These are phyloP conservation scores for Acanthurus leucopareius DNA, from an alignment of 2,797 vertebrate genomes.

Conservation along the genomic window DNA sequence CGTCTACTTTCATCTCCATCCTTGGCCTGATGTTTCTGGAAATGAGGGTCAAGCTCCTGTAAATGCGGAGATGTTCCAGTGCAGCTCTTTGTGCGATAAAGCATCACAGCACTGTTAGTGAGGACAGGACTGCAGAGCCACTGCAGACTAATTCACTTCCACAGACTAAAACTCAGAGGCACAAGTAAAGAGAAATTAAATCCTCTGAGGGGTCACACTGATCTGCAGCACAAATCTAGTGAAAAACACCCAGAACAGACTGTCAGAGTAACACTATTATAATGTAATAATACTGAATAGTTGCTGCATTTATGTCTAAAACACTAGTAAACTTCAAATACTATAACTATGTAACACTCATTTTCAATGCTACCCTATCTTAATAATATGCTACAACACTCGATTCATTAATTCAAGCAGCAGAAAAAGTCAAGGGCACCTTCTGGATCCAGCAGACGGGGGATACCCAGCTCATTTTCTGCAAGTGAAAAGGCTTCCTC, in stretches of 20 bases:
- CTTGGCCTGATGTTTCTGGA: conserved; percentile 55
- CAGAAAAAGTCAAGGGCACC: conserved; percentile 79
- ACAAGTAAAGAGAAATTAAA: conserved; percentile 24
- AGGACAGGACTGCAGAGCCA: conserved; percentile 64
- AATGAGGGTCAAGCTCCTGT: conserved; percentile 54
- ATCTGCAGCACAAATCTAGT: conserved; percentile 6
- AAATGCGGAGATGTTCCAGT: conserved; percentile 42
- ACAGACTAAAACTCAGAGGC: conserved; percentile 34
- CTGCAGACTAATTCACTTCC: conserved; percentile 62
- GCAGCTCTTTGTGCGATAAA: conserved; percentile 54
- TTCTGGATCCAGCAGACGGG: conserved; percentile 97
- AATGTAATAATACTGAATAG: background rate
- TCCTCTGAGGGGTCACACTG: conserved; percentile 13
- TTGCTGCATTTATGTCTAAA: conserved; percentile 9
- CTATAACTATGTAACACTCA: background rate
- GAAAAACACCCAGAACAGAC: background rate
- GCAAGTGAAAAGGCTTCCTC: conserved; percentile 95
- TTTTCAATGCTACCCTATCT: conserved; percentile 15
- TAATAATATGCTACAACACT: background rate
- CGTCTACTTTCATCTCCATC: conserved; percentile 60
- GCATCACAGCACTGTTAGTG: conserved; percentile 45
- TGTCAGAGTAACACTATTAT: background rate
- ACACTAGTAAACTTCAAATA: background rate
- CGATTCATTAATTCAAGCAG: conserved; percentile 9
- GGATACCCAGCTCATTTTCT: conserved; percentile 95